Percentiles rank a stretch among this genome's conserved stretches.
These are phyloP conservation scores for Drosophila mulleri DNA, from an alignment of 2,888 invertebrate species.

Conservation along the genomic window DNA sequence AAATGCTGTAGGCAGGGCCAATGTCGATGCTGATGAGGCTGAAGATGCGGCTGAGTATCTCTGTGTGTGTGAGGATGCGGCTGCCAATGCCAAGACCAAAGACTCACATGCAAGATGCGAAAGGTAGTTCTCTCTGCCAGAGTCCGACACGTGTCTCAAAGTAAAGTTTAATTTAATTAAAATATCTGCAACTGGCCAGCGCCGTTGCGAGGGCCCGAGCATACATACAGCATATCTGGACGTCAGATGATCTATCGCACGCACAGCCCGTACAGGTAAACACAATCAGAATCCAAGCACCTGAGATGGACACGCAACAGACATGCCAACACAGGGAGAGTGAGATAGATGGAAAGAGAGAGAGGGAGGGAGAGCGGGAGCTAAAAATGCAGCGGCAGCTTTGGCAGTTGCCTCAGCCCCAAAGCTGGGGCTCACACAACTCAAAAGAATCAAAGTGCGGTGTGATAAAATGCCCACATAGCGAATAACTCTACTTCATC, in stretches of 20 bases:
- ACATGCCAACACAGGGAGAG: slow-evolving; percentile 18
- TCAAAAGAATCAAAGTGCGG: slow-evolving; percentile 29
- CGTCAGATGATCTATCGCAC: slow-evolving; percentile 75
- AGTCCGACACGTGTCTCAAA: slow-evolving; percentile 74
- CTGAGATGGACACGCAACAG: slow-evolving; percentile 50
- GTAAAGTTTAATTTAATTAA: slow-evolving; percentile 81
- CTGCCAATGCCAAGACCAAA: slow-evolving; percentile 24
- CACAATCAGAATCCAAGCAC: slow-evolving; percentile 69
- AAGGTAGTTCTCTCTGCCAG: slow-evolving; percentile 27
- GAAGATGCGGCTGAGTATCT: slow-evolving; percentile 4
- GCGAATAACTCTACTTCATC: slow-evolving; percentile 15
- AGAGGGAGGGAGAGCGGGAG: not conserved
- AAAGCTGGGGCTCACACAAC: slow-evolving; percentile 11
- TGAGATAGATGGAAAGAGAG: not conserved
- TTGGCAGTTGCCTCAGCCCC: slow-evolving; percentile 16
- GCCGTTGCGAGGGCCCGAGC: slow-evolving; percentile 21
- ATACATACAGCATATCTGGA: slow-evolving; percentile 10
- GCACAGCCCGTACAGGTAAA: slow-evolving; percentile 65
- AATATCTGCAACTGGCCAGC: slow-evolving; percentile 63
- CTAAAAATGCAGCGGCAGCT: slow-evolving; percentile 38
- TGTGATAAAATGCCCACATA: slow-evolving; percentile 63
- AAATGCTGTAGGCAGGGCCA: slow-evolving; percentile 44
- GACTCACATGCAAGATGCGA: slow-evolving; percentile 33
- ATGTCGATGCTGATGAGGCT: slow-evolving; percentile 29
- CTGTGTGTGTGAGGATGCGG: slow-evolving; percentile 19